These are phyloP conservation scores for Bostrychus sinensis DNA, from an alignment of 2,113 vertebrate genomes.

Conservation along the genomic window DNA sequence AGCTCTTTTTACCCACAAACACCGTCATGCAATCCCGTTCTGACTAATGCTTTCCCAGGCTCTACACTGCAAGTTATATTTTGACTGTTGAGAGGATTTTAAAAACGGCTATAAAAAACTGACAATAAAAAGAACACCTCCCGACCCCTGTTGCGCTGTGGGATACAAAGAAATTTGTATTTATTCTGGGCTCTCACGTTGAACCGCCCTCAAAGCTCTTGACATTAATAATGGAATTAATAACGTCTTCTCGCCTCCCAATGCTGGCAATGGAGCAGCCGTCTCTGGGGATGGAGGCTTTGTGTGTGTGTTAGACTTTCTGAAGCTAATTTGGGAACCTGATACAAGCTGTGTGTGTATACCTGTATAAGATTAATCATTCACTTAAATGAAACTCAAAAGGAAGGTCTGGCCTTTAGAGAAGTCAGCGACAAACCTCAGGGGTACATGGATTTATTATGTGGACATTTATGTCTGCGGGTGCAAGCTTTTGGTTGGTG, in stretches of 20 bases:
- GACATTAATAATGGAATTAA: conserved; percentile 62
- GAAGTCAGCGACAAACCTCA: conserved; percentile 37
- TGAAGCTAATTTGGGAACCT: conserved; percentile 35
- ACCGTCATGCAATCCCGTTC: too few species aligned
- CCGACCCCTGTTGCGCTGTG: conserved; percentile 14
- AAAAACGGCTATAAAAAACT: conserved; percentile 5
- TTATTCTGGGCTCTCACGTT: conserved; percentile 38
- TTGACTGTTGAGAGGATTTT: not conserved
- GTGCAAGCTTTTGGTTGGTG: not conserved
- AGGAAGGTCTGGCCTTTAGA: conserved; percentile 22
- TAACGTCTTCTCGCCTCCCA: conserved; percentile 57
- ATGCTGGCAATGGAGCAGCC: conserved; percentile 51
- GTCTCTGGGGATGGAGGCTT: conserved; percentile 35
- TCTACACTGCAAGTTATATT: not conserved
- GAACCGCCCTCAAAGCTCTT: conserved; percentile 37
- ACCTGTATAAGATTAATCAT: conserved; percentile 33
- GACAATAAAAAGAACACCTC: conserved; percentile 8
- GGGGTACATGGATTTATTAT: conserved; percentile 32
- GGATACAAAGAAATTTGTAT: conserved; percentile 29
- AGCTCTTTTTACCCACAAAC: not conserved
- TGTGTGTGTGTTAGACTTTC: conserved; percentile 54
- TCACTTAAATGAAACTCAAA: conserved; percentile 40
- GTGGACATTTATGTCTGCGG: conserved; percentile 10
- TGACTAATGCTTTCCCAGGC: not conserved
- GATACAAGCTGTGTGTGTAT: conserved; percentile 7